Evolutionary conservation across 1,140 invertebrate species (phyloP).

Genomic region (Pseudoatta argentina): DNA sequence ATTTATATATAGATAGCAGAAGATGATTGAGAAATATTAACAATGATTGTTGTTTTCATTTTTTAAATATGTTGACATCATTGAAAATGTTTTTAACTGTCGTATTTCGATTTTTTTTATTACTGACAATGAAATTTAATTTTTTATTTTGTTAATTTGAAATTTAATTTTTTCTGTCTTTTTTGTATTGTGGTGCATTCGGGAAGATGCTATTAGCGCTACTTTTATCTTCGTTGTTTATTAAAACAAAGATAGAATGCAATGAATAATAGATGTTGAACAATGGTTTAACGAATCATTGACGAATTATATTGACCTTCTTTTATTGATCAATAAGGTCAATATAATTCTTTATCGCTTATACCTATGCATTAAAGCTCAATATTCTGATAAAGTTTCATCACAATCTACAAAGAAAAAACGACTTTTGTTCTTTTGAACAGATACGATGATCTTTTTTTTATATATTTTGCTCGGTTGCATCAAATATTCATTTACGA

Average conservation of each 20-base stretch:
- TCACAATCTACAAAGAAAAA: slow-evolving; percentile 6
- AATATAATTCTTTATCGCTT: background rate
- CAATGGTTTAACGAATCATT: background rate
- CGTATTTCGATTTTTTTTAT: background rate
- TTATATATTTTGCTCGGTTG: background rate
- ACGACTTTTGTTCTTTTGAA: slow-evolving; percentile 14
- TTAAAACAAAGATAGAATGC: too few relatives aligned
- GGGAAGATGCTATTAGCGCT: too few relatives aligned
- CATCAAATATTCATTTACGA: background rate
- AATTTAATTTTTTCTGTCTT: background rate
- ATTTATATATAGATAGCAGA: slow-evolving; percentile 1
- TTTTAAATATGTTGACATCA: background rate
- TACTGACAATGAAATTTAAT: background rate
- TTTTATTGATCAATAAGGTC: background rate
- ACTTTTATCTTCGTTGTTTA: too few relatives aligned
- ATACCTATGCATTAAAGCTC: background rate
- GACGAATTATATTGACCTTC: background rate
- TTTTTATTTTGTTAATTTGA: background rate
- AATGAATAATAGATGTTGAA: slow-evolving; percentile 6
- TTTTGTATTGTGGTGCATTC: too few relatives aligned
- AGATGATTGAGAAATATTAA: background rate
- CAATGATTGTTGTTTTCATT: background rate
- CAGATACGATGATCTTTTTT: background rate
- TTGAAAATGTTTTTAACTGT: background rate
- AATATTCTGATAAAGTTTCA: background rate